Conservation (phyloP, 2,888 invertebrate species). For the Nomada lathburiana region DNA sequence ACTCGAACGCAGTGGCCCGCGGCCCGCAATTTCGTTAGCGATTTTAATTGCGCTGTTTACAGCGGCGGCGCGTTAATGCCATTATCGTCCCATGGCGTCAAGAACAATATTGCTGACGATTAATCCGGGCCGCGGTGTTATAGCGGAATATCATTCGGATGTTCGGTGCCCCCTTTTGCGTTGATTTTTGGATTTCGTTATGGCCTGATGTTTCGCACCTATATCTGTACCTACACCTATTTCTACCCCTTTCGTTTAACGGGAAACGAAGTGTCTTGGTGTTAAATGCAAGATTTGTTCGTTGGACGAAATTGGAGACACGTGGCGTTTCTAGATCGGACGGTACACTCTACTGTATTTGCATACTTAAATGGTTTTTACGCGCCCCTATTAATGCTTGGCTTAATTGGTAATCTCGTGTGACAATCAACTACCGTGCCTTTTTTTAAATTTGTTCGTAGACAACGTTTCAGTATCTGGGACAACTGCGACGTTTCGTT, state of each 20-base stretch:
- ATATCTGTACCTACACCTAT: too few relatives aligned
- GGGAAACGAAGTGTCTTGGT: neutral
- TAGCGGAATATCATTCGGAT: conserved; percentile 17
- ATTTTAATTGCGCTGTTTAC: conserved; percentile 50
- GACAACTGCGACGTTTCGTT: neutral
- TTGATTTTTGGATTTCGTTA: neutral
- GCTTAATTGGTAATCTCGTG: conserved; percentile 28
- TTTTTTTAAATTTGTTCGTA: conserved; percentile 14
- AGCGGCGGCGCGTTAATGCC: conserved; percentile 26
- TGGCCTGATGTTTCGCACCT: neutral
- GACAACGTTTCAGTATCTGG: neutral
- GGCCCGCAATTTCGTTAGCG: conserved; percentile 39
- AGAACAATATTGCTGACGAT: conserved; percentile 41
- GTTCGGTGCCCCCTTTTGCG: too few relatives aligned
- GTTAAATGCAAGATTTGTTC: conserved; percentile 37
- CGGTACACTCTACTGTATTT: neutral
- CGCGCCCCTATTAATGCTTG: conserved; percentile 1
- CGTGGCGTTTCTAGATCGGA: conserved; percentile 3
- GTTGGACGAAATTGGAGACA: conserved; percentile 34
- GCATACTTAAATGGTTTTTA: conserved; percentile 41
- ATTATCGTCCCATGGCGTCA: conserved; percentile 25
- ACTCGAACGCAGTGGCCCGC: neutral
- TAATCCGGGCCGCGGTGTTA: conserved; percentile 7
- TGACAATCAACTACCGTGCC: conserved; percentile 6
- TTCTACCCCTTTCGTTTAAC: neutral